Percentiles rank a stretch among this genome's conserved stretches.
Evolutionary conservation across 2,113 vertebrate species (phyloP).

Genomic region (Neodon shergylaensis): DNA sequence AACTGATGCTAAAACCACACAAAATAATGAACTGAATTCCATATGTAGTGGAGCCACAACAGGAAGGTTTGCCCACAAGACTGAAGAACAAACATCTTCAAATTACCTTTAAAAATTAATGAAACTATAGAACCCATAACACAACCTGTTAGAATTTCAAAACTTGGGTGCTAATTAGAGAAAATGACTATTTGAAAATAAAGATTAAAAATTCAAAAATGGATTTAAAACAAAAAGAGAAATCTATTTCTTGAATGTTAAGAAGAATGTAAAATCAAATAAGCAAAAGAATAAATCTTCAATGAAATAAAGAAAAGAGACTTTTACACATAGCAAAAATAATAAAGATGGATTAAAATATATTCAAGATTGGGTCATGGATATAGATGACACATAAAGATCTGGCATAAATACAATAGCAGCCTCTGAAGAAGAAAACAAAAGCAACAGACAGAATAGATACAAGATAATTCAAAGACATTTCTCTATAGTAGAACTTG

Average conservation of each 20-base stretch:
- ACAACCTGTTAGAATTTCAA: background rate
- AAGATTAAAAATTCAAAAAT: background rate
- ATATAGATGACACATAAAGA: background rate
- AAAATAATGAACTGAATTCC: background rate
- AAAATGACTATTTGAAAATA: background rate
- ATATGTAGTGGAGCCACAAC: background rate
- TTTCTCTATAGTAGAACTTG: background rate
- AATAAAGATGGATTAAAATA: background rate
- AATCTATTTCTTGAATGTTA: background rate
- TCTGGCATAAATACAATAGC: background rate
- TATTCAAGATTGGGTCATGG: background rate
- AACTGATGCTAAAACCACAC: background rate
- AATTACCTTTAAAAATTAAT: background rate
- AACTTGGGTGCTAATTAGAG: background rate
- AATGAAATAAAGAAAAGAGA: background rate
- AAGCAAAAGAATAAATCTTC: background rate
- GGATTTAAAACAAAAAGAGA: background rate
- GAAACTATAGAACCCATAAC: background rate
- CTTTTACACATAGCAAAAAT: slow-evolving; percentile 21
- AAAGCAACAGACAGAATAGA: background rate
- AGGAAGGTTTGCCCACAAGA: background rate
- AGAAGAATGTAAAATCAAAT: background rate
- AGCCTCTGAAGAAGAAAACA: background rate
- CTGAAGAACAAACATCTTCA: slow-evolving; percentile 11
- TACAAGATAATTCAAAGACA: background rate